These are phyloP conservation scores for Calycopis cecrops DNA, from an alignment of 1,140 invertebrate genomes.

Conservation along the genomic window DNA sequence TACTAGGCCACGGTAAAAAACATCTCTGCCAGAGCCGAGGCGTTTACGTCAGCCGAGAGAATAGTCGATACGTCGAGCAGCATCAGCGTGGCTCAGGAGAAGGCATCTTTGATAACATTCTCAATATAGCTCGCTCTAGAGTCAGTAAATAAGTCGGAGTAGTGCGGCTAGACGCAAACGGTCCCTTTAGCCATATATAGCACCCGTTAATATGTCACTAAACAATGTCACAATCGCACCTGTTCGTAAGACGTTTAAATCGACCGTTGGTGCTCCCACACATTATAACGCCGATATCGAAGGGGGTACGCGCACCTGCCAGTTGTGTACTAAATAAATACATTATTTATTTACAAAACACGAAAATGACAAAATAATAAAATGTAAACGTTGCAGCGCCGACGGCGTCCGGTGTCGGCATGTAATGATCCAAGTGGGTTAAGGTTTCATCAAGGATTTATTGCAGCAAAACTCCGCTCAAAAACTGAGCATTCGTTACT, in stretches of 20 bases:
- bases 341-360: conserved; percentile 7
- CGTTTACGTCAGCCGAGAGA: conserved; percentile 57
- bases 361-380: conserved; percentile 23
- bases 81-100: conserved; percentile 27
- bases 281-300: conserved; percentile 27
- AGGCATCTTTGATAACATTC: conserved; percentile 38
- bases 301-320: conserved; percentile 39
- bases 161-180: conserved; percentile 8
- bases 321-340: conserved; percentile 14
- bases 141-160: conserved; percentile 1
- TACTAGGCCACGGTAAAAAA: conserved; percentile 55
- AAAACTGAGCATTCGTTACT: conserved; percentile 65
- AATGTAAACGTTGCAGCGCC: conserved; percentile 55
- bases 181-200: conserved; percentile 10
- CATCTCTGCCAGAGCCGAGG: conserved; percentile 45
- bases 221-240: conserved; percentile 32
- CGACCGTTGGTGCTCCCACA: conserved; percentile 48
- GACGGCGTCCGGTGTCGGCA: conserved; percentile 50
- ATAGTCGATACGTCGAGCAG: conserved; percentile 43
- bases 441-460: conserved; percentile 74
- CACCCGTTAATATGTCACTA: conserved; percentile 13
- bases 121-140: not conserved
- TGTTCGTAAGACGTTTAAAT: conserved; percentile 36
- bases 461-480: conserved; percentile 73
- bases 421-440: conserved; percentile 74